Percentiles rank a stretch among this genome's conserved stretches.
Evolutionary conservation across 2,113 vertebrate genomes (phyloP).

Genomic region (Atherinomorus stipes): DNA sequence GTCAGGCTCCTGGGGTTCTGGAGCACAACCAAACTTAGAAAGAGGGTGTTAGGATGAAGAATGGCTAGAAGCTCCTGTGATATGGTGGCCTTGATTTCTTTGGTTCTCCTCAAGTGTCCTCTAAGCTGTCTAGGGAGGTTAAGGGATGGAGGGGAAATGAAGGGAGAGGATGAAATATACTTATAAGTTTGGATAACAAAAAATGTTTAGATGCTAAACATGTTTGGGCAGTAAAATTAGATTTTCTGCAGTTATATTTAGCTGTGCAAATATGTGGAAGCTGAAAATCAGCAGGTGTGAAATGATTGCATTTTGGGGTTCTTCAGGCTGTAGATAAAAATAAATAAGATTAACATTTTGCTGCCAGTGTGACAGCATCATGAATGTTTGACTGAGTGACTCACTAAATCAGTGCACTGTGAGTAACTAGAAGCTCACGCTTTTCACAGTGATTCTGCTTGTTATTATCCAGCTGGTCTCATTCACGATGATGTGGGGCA

Average conservation of each 20-base stretch:
- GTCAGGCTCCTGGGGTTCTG: slow-evolving; percentile 41
- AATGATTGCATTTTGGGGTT: not conserved
- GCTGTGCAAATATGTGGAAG: not conserved
- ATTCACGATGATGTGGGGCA: slow-evolving; percentile 20
- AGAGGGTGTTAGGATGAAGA: slow-evolving; percentile 33
- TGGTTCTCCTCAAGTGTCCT: slow-evolving; percentile 38
- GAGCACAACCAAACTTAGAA: slow-evolving; percentile 35
- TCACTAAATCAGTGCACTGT: not conserved
- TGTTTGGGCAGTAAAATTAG: not conserved
- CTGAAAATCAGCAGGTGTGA: not conserved
- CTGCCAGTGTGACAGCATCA: slow-evolving; percentile 1
- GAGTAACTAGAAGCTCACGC: slow-evolving; percentile 14
- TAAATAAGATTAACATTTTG: not conserved
- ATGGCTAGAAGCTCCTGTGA: slow-evolving; percentile 15
- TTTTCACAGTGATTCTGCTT: slow-evolving; percentile 28
- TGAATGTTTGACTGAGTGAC: slow-evolving; percentile 13
- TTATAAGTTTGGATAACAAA: not conserved
- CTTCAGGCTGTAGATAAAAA: not conserved
- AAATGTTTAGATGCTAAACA: not conserved
- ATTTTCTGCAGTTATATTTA: not conserved
- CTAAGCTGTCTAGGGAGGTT: slow-evolving; percentile 5
- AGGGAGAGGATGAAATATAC: slow-evolving; percentile 5
- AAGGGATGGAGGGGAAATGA: not conserved
- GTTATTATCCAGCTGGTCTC: slow-evolving; percentile 13
- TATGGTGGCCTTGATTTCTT: slow-evolving; percentile 11